Conservation (phyloP, 2,113 vertebrate species). For the Corythoichthys intestinalis region DNA sequence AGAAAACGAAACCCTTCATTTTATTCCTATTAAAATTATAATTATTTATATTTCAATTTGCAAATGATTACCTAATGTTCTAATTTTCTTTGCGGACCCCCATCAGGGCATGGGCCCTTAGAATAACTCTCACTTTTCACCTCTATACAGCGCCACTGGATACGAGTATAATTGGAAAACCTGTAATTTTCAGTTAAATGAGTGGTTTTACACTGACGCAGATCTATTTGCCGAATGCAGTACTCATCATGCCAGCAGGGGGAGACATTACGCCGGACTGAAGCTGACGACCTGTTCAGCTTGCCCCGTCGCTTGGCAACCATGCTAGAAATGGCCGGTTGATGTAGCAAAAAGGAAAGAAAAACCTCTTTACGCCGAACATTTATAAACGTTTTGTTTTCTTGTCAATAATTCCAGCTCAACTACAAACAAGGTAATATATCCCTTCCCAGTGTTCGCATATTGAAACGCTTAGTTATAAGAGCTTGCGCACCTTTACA, state of each 20-base stretch:
- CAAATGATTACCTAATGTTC: no score
- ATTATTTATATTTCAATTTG: no score
- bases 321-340: neutral
- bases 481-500: no score
- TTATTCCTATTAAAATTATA: no score
- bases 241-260: neutral
- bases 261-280: neutral
- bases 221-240: neutral
- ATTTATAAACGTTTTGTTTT: neutral
- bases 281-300: neutral
- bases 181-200: neutral
- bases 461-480: neutral
- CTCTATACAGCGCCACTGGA: no score
- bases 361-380: neutral
- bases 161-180: no score
- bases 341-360: neutral
- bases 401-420: neutral
- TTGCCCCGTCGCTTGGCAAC: neutral
- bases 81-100: no score
- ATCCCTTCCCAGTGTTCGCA: no score
- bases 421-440: neutral
- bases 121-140: no score
- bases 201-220: neutral
- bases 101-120: no score
- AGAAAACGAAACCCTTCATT: no score